Conservation (phyloP, 2,113 vertebrate genomes). For the Gopherus flavomarginatus region DNA sequence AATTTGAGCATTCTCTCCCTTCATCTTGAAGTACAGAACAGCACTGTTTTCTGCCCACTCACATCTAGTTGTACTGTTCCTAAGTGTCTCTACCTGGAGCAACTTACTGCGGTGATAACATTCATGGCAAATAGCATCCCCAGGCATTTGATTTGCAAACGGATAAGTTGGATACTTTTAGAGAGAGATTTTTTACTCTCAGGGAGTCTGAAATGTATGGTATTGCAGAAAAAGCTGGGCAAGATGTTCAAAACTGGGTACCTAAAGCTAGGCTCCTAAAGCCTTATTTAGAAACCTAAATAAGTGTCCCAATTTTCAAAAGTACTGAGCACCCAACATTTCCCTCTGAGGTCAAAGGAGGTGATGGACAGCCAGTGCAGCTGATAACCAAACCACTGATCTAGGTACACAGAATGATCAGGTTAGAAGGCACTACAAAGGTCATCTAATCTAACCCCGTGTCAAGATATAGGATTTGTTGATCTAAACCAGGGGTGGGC, state of each 20-base stretch:
- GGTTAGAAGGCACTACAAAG: too few relatives aligned
- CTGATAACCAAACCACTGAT: background rate
- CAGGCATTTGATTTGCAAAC: background rate
- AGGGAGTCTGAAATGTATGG: background rate
- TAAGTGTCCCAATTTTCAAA: background rate
- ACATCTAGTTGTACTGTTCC: background rate
- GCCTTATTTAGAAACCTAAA: background rate
- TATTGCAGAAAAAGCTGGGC: background rate
- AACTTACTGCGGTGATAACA: accelerated
- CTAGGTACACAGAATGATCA: background rate
- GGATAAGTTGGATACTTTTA: background rate
- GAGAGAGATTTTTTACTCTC: background rate
- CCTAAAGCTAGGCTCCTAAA: background rate
- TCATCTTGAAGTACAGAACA: background rate
- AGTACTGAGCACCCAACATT: background rate
- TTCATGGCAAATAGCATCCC: accelerated
- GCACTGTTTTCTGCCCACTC: background rate
- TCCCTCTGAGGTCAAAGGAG: background rate
- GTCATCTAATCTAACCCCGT: too few relatives aligned
- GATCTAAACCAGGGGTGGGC: too few relatives aligned
- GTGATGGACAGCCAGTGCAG: background rate
- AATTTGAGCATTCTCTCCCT: background rate
- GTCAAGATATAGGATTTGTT: too few relatives aligned
- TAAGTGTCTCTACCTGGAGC: background rate
- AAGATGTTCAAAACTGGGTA: background rate